Evolutionary conservation across 2,888 invertebrate species (phyloP), one percentile per base, ranked within the genome.

Genomic region (Folsomia candida): DNA sequence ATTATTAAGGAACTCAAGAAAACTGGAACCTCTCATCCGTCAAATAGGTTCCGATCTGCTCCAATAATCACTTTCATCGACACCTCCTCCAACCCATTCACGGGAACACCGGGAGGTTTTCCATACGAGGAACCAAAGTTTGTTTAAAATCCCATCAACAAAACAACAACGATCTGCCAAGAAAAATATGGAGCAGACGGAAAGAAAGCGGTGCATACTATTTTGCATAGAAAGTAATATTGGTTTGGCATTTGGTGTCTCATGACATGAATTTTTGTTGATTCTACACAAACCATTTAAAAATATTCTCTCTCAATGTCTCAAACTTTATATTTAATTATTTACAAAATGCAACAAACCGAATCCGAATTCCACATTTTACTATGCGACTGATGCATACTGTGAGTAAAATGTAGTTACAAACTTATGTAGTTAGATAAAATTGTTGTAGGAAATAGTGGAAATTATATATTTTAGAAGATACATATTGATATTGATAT

Each of bases 11-110:
- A 79, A 63, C 69, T 78, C 28, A 76, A 70, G 70, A 74, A 74
- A 68, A 68, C 57, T 25, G 54, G 62, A 6, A 63, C 69, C 20
- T 66, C 74, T 22, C 69, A 70, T 0, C 67, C 70, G 11, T 22
- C 70, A 14, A 73, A 68, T 29, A 65, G 82, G 61, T 87, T 87
- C 77, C 85, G 87, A 81, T 88, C 88, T 0, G 88, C 88, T 2
- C 88, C 88, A 0, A 86, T 84, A n/a, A 87, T 88, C 29, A 84
- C 87, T 22, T 88, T 88, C 82, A 87, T 86, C 80, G 86, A 81
- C 37, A 73, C 72, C 1, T 54, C 54, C 6, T 70, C 72, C 20
- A 62, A 63, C 14, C 73, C 71, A 9, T 62, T 65, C 26, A 68
- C 64, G 14, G 65, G 29, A 14, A 66, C 3, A 27, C 70, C 69